These are phyloP conservation scores for Cirrhinus mrigala DNA, from an alignment of 2,797 vertebrate species.

Conservation along the genomic window DNA sequence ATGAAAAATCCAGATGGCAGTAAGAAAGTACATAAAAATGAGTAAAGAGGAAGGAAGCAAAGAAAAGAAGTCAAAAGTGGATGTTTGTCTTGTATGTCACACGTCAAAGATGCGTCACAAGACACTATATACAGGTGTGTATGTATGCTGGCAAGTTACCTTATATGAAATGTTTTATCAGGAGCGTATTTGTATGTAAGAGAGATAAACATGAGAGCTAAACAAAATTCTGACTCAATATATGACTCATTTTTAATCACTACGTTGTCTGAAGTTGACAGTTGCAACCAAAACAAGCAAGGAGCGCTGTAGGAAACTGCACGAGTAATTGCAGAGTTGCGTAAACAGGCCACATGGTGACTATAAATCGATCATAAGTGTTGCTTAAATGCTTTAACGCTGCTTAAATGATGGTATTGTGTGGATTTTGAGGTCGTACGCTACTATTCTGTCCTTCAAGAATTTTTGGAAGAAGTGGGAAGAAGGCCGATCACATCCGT, in stretches of 20 bases:
- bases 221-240: slow-evolving; percentile 80
- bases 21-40: slow-evolving; percentile 45
- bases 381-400: background rate
- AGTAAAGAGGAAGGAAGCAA: slow-evolving; percentile 13
- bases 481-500: slow-evolving; percentile 77
- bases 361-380: slow-evolving; percentile 1
- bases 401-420: slow-evolving; percentile 47
- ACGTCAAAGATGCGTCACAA: slow-evolving; percentile 6
- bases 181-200: slow-evolving; percentile 15
- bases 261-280: slow-evolving; percentile 63
- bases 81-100: background rate
- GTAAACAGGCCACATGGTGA: slow-evolving; percentile 24
- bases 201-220: slow-evolving; percentile 71
- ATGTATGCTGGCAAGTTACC: background rate
- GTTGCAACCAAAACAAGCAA: slow-evolving; percentile 54
- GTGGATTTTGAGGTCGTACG: slow-evolving; percentile 61
- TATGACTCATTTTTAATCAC: slow-evolving; percentile 82
- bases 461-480: slow-evolving; percentile 72
- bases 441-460: slow-evolving; percentile 70
- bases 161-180: slow-evolving; percentile 4
- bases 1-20: slow-evolving; percentile 48
- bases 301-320: slow-evolving; percentile 23
- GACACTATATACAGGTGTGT: background rate
- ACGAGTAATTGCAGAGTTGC: slow-evolving; percentile 24
- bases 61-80: slow-evolving; percentile 11